Evolutionary conservation across 1,140 invertebrate genomes (phyloP).

Genomic region (Atta colombica): DNA sequence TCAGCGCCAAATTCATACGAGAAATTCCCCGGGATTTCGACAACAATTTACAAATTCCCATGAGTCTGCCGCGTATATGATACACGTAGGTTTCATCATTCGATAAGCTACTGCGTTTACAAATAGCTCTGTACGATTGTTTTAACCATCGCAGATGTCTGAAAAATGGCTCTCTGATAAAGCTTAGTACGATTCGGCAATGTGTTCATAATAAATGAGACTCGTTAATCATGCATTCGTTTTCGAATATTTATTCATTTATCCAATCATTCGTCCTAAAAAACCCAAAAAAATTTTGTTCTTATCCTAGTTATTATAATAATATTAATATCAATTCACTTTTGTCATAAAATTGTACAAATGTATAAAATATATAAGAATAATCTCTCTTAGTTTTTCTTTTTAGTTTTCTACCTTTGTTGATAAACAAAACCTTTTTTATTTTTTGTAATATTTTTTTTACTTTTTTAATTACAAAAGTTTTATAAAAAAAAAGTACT

Average conservation of each 20-base stretch:
- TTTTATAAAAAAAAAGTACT: background rate
- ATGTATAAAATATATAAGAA: background rate
- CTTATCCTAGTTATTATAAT: background rate
- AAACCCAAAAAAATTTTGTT: background rate
- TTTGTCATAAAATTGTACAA: background rate
- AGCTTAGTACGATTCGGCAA: background rate
- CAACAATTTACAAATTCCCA: conserved; percentile 13
- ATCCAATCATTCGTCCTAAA: background rate
- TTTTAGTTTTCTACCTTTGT: background rate
- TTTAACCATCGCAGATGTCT: background rate
- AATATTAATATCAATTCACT: background rate
- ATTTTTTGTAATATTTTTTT: background rate
- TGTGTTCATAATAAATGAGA: background rate
- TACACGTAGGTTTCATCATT: conserved; percentile 5
- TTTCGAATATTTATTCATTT: background rate
- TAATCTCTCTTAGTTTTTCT: background rate
- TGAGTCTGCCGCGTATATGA: background rate
- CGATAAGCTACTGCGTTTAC: conserved; percentile 6
- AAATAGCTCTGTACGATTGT: conserved; percentile 19
- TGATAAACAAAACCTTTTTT: background rate
- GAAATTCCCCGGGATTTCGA: conserved; percentile 41
- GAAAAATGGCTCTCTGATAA: conserved; percentile 5
- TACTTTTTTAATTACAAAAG: background rate
- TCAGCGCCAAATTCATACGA: conserved; percentile 36
- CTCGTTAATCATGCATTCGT: background rate